Base-by-base conservation (phyloP, 1,140 invertebrate genomes). In the Eulimnadia texana region DNA sequence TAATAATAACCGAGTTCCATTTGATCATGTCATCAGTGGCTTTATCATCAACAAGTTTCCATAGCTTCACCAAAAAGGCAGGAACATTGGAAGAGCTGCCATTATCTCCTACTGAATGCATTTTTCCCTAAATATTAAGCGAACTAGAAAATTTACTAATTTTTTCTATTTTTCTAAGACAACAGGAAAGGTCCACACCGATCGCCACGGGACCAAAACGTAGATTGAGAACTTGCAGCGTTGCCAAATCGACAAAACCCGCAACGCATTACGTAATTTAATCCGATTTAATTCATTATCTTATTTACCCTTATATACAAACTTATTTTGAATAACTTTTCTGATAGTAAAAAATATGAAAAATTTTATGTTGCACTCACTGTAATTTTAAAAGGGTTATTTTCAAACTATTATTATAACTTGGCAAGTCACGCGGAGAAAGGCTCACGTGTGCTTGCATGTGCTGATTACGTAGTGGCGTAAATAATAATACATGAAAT, bases 31-130 rank as follows among this genome's bases (percentile, higher is more conserved):
- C 81, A 77, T 98, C 85, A 27, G 86, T 94, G 66, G 83, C 79
- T 16, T 84, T 79, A 78, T 98, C 93, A 71, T 97, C 91, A 42
- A 99, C 93, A 67, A 99, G 80, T 72, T 87, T 90, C 94, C 95
- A 98, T 53, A 98, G 76, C 77, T 99, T 99, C 33, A 83, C 85
- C 64, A 98, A 78, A 76, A 99, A 99, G 3, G 93, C 90, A 66
- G 95, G 92, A 63, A 98, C 89, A 70, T 80, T 86, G 6, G 80
- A 54, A 25, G 50, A 23, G 9, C 25, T 29, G 27, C 33, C 33
- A 42, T 42, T 42, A 9, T 61, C 60, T 16, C 55, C 28, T 2
- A 57, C 55, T 1, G 55, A 29, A 20, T 57, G 55, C 55, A 57
- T 57, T 42, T 57, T 27, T 1, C 29, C 33, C 33, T 42, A 6